These are phyloP conservation scores for Luperina testacea DNA, from an alignment of 2,888 invertebrate genomes.

Conservation along the genomic window DNA sequence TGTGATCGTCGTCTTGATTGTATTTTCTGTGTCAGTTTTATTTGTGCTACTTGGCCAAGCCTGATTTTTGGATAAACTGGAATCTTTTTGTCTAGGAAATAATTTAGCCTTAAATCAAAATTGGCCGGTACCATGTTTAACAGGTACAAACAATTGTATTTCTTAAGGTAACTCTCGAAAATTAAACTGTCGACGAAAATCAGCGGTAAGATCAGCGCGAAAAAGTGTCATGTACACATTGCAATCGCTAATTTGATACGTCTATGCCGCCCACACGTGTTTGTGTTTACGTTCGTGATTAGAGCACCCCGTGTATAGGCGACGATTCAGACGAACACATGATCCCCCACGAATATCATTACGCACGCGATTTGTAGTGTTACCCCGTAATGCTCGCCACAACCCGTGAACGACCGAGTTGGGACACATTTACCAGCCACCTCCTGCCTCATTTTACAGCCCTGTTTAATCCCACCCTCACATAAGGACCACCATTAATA, in stretches of 20 bases:
- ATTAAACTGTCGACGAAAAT: neutral
- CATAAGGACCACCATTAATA: constrained; percentile 31
- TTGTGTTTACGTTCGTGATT: constrained; percentile 47
- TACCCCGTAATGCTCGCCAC: constrained; percentile 26
- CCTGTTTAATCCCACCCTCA: constrained; percentile 37
- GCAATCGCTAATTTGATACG: constrained; percentile 36
- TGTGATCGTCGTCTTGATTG: neutral
- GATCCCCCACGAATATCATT: constrained; percentile 44
- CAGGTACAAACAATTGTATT: neutral
- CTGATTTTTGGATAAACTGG: neutral
- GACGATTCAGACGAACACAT: constrained; percentile 28
- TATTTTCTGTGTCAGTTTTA: constrained; percentile 2
- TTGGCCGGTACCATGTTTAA: neutral
- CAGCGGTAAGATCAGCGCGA: neutral
- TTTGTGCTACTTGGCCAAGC: neutral
- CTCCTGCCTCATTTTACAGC: constrained; percentile 32
- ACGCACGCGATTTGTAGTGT: constrained; percentile 56
- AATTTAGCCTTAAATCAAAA: neutral
- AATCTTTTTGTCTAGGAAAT: neutral
- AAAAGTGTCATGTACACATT: constrained; percentile 24
- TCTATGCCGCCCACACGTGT: constrained; percentile 44
- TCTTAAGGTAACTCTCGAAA: neutral
- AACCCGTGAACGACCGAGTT: constrained; percentile 19
- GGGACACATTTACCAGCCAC: constrained; percentile 34
- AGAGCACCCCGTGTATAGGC: constrained; percentile 14